A percentile compares a stretch with the other conserved stretches of the same genome.
phyloP scores from a whole-genome alignment of 2,797 vertebrate genomes.

The Falco concolor region DNA sequence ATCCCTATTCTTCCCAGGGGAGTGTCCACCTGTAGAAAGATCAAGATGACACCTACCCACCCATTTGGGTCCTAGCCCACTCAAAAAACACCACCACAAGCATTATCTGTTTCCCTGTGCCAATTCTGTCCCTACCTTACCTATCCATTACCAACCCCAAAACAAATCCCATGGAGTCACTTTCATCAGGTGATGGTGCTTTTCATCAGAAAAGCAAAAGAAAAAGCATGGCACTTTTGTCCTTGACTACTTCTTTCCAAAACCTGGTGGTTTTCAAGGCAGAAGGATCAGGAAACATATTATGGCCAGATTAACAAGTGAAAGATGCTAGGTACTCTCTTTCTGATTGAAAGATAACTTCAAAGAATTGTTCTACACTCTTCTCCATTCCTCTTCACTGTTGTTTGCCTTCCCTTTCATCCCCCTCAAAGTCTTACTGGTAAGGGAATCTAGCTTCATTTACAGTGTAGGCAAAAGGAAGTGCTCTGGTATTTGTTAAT shows the following conservation, averaged over 20 bases:
- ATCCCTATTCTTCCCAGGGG: not conserved
- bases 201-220: not conserved
- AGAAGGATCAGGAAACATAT: not conserved
- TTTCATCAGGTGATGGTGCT: not conserved
- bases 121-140: not conserved
- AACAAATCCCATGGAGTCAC: not conserved
- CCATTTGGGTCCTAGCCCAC: no score
- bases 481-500: not conserved
- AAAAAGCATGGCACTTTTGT: rapidly evolving
- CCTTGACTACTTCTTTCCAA: not conserved
- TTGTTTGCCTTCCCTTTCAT: not conserved
- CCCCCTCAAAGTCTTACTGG: not conserved
- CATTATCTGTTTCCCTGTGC: not conserved
- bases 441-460: not conserved
- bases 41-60: not conserved
- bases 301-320: rapidly evolving
- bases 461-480: not conserved
- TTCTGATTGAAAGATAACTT: not conserved
- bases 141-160: not conserved
- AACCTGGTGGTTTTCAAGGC: not conserved
- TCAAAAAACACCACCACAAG: not conserved
- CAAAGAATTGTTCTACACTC: not conserved
- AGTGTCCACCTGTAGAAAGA: not conserved
- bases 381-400: not conserved
- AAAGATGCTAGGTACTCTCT: not conserved